Percentiles rank a stretch among this genome's conserved stretches.
Evolutionary conservation across 2,113 vertebrate genomes (phyloP).

Genomic region (Oryzias curvinotus): DNA sequence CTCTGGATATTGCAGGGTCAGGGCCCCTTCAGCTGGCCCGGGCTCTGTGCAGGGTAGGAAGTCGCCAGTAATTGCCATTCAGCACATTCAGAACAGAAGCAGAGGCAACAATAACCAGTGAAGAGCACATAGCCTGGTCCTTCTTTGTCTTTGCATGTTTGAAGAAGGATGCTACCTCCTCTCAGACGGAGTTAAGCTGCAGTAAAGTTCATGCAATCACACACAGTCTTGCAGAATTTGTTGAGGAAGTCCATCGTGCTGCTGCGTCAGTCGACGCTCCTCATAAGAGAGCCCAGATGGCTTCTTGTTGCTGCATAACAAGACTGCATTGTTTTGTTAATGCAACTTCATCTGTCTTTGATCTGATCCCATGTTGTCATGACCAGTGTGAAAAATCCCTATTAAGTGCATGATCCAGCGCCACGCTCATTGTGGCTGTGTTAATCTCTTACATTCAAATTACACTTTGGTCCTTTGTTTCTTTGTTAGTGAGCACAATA

Average conservation of each 20-base stretch:
- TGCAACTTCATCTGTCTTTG: conserved; percentile 80
- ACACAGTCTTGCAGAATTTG: conserved; percentile 41
- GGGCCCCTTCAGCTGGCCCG: conserved; percentile 48
- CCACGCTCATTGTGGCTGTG: conserved; percentile 78
- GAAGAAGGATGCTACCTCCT: conserved; percentile 66
- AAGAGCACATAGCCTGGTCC: conserved; percentile 56
- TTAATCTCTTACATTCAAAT: conserved; percentile 82
- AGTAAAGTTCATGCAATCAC: conserved; percentile 64
- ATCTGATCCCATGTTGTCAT: conserved; percentile 79
- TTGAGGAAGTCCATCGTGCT: conserved; percentile 27
- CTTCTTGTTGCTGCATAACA: conserved; percentile 76
- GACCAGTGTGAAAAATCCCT: conserved; percentile 77
- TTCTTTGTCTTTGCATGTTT: conserved; percentile 69
- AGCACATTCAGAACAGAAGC: conserved; percentile 51
- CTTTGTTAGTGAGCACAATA: conserved; percentile 81
- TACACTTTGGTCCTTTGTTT: conserved; percentile 83
- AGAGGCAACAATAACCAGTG: conserved; percentile 54
- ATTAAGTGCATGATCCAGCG: conserved; percentile 79
- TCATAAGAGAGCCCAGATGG: conserved; percentile 67
- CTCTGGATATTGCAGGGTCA: conserved; percentile 66
- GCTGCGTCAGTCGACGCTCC: conserved; percentile 33
- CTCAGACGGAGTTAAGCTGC: conserved; percentile 52
- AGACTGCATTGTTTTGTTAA: conserved; percentile 76
- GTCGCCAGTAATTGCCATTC: conserved; percentile 72
- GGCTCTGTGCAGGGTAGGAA: conserved; percentile 58